These are phyloP conservation scores for Drosophila saltans DNA, from an alignment of 1,140 invertebrate genomes.

Conservation along the genomic window DNA sequence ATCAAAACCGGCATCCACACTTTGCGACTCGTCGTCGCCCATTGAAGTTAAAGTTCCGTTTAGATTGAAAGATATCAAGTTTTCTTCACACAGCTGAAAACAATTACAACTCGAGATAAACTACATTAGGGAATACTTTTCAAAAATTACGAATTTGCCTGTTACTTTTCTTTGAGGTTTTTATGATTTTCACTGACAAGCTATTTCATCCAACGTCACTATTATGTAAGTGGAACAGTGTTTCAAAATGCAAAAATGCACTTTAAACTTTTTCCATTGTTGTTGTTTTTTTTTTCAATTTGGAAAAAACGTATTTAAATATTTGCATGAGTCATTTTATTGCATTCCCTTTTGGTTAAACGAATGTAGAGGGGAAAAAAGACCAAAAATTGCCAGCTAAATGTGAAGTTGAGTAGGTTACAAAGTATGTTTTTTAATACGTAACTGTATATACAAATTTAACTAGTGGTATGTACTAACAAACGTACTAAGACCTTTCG, in stretches of 20 bases:
- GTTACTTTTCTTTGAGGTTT: neutral
- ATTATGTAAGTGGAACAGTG: neutral
- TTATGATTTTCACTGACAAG: neutral
- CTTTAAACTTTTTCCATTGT: too few relatives aligned
- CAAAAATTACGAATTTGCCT: neutral
- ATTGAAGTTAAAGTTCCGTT: conserved; percentile 47
- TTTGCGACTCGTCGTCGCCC: conserved; percentile 39
- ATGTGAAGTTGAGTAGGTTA: too few relatives aligned
- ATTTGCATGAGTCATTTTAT: neutral
- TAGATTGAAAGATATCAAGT: conserved; percentile 25
- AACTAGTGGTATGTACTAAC: too few relatives aligned
- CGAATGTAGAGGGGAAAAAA: too few relatives aligned
- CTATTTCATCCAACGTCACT: neutral
- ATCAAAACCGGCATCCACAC: conserved; percentile 36
- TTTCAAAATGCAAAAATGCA: too few relatives aligned
- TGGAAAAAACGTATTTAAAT: too few relatives aligned
- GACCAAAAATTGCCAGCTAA: too few relatives aligned
- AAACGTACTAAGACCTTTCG: too few relatives aligned
- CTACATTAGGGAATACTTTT: conserved; percentile 1
- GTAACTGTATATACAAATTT: too few relatives aligned
- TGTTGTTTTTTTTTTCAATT: too few relatives aligned
- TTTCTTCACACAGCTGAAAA: neutral
- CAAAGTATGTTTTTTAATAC: too few relatives aligned
- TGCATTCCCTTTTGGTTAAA: too few relatives aligned
- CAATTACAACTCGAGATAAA: neutral